Evolutionary conservation across 2,797 vertebrate species (phyloP).

Genomic region (Helostoma temminkii): DNA sequence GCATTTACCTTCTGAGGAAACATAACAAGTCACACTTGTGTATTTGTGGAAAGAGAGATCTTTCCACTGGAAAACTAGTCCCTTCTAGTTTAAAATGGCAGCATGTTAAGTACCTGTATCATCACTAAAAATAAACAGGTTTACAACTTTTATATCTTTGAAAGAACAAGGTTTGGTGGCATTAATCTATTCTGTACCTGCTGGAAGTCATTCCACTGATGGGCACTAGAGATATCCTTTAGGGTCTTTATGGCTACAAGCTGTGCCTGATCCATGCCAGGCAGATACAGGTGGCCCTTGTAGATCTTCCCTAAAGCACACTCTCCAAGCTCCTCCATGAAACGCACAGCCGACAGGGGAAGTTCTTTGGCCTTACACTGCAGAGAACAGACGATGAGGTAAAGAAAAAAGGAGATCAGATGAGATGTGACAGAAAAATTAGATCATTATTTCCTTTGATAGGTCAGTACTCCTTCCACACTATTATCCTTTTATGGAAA

Average conservation of each 20-base stretch:
- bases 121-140: not conserved
- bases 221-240: slow-evolving; percentile 91
- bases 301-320: slow-evolving; percentile 95
- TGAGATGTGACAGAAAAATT: slow-evolving; percentile 11
- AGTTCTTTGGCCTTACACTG: slow-evolving; percentile 97
- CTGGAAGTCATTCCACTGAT: slow-evolving; percentile 97
- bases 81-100: not conserved
- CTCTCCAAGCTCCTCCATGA: slow-evolving; percentile 98
- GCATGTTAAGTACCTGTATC: slow-evolving; percentile 8
- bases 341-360: slow-evolving; percentile 95
- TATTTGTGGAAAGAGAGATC: slow-evolving; percentile 29
- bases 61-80: slow-evolving; percentile 35
- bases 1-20: slow-evolving; percentile 49
- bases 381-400: slow-evolving; percentile 5
- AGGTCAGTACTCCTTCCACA: not conserved
- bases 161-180: not conserved
- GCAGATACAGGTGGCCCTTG: slow-evolving; percentile 97
- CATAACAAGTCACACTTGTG: slow-evolving; percentile 43
- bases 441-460: slow-evolving; percentile 32
- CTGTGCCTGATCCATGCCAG: slow-evolving; percentile 97
- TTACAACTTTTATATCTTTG: not conserved
- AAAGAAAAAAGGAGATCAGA: slow-evolving; percentile 10
- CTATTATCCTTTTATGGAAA: slow-evolving; percentile 20
- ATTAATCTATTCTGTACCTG: slow-evolving; percentile 74
- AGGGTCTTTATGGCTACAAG: slow-evolving; percentile 97